Percentiles rank a stretch among this genome's conserved stretches.
These are phyloP conservation scores for Atlantisia rogersi DNA, from an alignment of 2,113 vertebrate genomes.

Conservation along the genomic window DNA sequence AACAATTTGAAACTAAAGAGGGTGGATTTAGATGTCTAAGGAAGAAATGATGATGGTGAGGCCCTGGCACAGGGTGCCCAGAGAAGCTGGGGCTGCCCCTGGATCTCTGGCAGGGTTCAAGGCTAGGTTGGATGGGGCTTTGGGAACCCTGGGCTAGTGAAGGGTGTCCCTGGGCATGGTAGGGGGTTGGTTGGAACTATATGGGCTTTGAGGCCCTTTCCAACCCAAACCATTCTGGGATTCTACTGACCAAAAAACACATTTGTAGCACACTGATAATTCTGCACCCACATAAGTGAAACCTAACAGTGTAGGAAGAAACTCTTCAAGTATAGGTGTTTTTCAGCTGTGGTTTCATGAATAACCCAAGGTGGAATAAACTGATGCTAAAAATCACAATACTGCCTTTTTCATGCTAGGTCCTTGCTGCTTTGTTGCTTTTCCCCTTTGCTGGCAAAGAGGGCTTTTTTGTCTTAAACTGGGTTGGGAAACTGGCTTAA, in stretches of 20 bases:
- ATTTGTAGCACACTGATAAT: background rate
- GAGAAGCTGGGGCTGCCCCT: no score
- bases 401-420: rapidly evolving
- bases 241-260: rapidly evolving
- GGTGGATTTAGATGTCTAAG: background rate
- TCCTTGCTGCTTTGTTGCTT: background rate
- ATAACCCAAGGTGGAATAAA: background rate
- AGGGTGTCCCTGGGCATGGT: background rate
- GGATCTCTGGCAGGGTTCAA: no score
- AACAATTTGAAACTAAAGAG: background rate
- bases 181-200: background rate
- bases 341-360: background rate
- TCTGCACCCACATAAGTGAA: background rate
- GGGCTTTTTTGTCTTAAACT: background rate
- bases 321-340: background rate
- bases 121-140: background rate
- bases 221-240: background rate
- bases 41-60: background rate
- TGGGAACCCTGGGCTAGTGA: rapidly evolving
- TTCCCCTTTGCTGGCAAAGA: background rate
- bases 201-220: background rate
- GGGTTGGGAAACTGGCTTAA: background rate
- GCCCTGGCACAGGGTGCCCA: no score
- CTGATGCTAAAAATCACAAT: background rate
- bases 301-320: background rate